phyloP scores from a whole-genome alignment of 2,888 invertebrate species.

The Drymonia ruficornis region DNA sequence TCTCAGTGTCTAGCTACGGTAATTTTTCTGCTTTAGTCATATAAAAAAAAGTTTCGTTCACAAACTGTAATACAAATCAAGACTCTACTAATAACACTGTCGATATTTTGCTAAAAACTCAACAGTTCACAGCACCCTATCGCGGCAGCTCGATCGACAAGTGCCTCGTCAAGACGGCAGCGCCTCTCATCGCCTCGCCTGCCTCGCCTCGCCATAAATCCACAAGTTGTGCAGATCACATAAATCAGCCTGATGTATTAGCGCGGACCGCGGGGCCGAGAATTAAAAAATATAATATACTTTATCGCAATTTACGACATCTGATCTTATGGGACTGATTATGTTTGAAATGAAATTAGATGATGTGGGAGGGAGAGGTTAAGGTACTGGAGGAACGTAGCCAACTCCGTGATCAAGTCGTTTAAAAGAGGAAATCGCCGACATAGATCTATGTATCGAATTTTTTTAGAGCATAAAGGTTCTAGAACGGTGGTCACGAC shows the following conservation, averaged over 20 bases:
- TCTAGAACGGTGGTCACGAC: no score
- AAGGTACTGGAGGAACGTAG: neutral
- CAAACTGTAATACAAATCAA: no score
- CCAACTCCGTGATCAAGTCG: neutral
- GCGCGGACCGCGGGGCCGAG: conserved; percentile 39
- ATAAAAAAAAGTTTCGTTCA: no score
- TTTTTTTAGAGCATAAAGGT: no score
- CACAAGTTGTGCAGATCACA: conserved; percentile 42
- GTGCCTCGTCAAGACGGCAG: conserved; percentile 8
- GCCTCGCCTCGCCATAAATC: conserved; percentile 15
- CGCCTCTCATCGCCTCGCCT: conserved; percentile 11
- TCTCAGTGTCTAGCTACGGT: no score
- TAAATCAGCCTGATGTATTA: conserved; percentile 66
- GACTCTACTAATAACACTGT: no score
- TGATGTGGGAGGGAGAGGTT: neutral
- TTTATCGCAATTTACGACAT: conserved; percentile 38
- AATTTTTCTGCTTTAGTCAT: no score
- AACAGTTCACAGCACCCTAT: neutral
- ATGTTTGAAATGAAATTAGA: conserved; percentile 1
- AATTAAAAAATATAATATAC: conserved; percentile 62
- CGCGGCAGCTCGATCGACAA: neutral
- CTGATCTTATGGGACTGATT: conserved; percentile 27
- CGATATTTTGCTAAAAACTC: no score
- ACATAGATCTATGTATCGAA: no score
- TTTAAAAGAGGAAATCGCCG: no score